These are phyloP conservation scores for Cranoglanis bouderius DNA, from an alignment of 2,113 vertebrate genomes.

Conservation along the genomic window DNA sequence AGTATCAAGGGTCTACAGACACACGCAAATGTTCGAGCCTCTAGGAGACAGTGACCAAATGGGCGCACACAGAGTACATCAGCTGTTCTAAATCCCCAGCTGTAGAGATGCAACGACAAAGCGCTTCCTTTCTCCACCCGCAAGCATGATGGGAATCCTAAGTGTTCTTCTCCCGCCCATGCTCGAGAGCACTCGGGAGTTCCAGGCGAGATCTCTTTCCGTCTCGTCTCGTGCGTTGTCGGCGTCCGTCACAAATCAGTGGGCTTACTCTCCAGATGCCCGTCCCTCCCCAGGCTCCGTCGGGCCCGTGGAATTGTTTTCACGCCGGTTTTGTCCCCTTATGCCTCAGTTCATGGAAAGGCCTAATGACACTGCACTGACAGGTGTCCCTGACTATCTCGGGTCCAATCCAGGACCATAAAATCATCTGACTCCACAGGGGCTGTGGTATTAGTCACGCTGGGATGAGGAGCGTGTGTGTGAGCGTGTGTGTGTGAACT, in stretches of 20 bases:
- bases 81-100: conserved; percentile 11
- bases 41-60: neutral
- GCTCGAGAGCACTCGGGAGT: neutral
- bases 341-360: conserved; percentile 23
- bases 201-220: neutral
- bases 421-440: conserved; percentile 38
- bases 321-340: conserved; percentile 25
- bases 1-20: conserved; percentile 5
- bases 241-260: neutral
- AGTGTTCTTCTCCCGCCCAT: neutral
- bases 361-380: conserved; percentile 30
- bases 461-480: conserved; percentile 24
- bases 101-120: neutral
- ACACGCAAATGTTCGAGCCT: conserved; percentile 31
- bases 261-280: neutral
- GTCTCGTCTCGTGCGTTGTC: neutral
- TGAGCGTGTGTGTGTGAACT: neutral
- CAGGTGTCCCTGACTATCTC: conserved; percentile 36
- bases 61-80: neutral
- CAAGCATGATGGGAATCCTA: conserved; percentile 22
- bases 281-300: neutral
- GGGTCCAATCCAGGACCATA: conserved; percentile 20
- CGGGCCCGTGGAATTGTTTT: conserved; percentile 27
- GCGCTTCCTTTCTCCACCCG: neutral
- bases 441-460: conserved; percentile 46